Conservation (phyloP, 2,113 vertebrate species). For the Steatornis caripensis region DNA sequence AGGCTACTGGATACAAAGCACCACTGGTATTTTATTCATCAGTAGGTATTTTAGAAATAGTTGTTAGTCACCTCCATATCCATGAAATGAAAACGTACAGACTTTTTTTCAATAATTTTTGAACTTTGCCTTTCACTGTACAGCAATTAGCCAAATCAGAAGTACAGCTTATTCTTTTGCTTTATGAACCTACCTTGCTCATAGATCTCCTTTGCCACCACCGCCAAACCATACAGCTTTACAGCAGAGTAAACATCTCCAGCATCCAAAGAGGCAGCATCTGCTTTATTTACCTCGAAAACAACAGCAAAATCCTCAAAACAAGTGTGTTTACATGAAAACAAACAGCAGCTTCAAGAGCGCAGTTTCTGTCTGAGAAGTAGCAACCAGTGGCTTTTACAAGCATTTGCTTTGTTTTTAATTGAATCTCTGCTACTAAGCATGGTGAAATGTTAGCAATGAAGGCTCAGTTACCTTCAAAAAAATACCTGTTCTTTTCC, state of each 20-base stretch:
- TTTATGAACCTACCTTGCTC: slow-evolving; percentile 71
- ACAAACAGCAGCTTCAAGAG: not conserved
- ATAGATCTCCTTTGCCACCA: slow-evolving; percentile 85
- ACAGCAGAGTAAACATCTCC: slow-evolving; percentile 89
- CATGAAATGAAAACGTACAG: not conserved
- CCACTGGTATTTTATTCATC: not conserved
- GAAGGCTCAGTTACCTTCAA: not conserved
- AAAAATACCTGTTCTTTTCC: not conserved
- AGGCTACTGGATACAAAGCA: not conserved
- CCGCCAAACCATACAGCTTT: slow-evolving; percentile 81
- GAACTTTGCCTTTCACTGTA: not conserved
- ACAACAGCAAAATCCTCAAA: not conserved
- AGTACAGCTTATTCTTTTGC: not conserved
- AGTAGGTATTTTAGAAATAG: not conserved
- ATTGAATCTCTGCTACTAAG: not conserved
- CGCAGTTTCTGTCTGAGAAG: not conserved
- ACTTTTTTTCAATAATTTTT: not conserved
- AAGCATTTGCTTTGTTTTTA: not conserved
- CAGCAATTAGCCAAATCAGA: not conserved
- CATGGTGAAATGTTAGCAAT: not conserved
- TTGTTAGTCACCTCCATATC: not conserved
- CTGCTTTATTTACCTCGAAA: slow-evolving; percentile 84
- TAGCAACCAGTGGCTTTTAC: not conserved
- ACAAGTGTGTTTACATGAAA: not conserved
- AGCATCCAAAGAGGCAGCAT: slow-evolving; percentile 83